phyloP scores from a whole-genome alignment of 2,113 vertebrate species.

The Syngnathus scovelli region DNA sequence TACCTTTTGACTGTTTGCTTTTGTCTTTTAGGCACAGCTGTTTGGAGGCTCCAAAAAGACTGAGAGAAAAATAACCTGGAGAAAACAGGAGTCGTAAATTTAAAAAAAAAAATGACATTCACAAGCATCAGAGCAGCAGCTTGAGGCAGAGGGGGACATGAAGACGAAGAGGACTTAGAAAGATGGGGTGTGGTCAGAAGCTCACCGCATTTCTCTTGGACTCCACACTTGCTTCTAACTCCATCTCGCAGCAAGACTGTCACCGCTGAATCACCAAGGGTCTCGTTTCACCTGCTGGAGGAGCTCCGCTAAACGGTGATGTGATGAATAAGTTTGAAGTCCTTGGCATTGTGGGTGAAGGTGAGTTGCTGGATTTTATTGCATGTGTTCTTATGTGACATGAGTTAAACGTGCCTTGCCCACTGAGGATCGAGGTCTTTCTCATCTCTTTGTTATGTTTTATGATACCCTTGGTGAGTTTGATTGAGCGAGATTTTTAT shows the following conservation, averaged over 20 bases:
- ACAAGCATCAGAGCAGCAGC: background rate
- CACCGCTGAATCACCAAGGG: constrained; percentile 62
- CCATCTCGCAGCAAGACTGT: constrained; percentile 30
- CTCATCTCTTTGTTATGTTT: background rate
- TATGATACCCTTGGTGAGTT: background rate
- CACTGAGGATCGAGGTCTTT: background rate
- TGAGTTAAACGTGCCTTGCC: background rate
- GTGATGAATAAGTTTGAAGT: constrained; percentile 99
- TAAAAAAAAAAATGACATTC: constrained; percentile 19
- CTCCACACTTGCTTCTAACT: constrained; percentile 21
- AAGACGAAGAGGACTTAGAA: constrained; percentile 24
- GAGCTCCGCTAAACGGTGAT: constrained; percentile 92
- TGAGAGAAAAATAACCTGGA: constrained; percentile 1
- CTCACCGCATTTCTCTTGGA: constrained; percentile 31
- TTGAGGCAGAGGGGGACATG: constrained; percentile 5
- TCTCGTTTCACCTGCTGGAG: constrained; percentile 83
- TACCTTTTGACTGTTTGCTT: constrained; percentile 10
- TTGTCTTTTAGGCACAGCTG: constrained; percentile 26
- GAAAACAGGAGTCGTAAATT: constrained; percentile 23
- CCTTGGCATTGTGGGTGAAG: constrained; percentile 99
- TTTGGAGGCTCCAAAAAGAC: constrained; percentile 29
- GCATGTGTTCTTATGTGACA: constrained; percentile 8
- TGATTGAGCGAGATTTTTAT: background rate
- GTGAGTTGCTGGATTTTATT: constrained; percentile 71
- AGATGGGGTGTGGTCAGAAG: constrained; percentile 41